phyloP scores from a whole-genome alignment of 2,113 vertebrate genomes.

The Antennarius striatus region DNA sequence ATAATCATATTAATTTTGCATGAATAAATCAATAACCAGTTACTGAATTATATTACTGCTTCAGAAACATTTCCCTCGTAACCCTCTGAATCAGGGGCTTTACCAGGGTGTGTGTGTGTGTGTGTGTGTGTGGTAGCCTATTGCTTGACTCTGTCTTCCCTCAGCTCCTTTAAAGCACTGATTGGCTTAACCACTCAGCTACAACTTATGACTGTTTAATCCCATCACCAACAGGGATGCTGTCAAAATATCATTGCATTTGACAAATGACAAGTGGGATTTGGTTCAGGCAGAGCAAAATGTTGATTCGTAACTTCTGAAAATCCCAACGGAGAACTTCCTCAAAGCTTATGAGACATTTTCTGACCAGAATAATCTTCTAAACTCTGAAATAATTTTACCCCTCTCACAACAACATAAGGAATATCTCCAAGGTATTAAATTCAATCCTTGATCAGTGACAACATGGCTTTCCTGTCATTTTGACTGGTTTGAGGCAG shows the following conservation, averaged over 20 bases:
- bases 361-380: slow-evolving; percentile 54
- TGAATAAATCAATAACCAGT: no score
- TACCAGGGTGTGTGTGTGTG: background rate
- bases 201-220: slow-evolving; percentile 61
- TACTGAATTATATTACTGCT: no score
- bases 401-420: slow-evolving; percentile 32
- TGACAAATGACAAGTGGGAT: slow-evolving; percentile 54
- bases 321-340: slow-evolving; percentile 40
- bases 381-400: slow-evolving; percentile 34
- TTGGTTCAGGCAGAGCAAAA: slow-evolving; percentile 42
- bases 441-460: slow-evolving; percentile 12
- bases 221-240: slow-evolving; percentile 63
- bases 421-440: background rate
- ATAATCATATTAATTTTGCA: no score
- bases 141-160: slow-evolving; percentile 35
- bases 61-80: no score
- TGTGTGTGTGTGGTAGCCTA: slow-evolving; percentile 31
- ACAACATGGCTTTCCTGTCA: slow-evolving; percentile 6
- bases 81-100: background rate
- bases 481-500: slow-evolving; percentile 14
- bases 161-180: slow-evolving; percentile 50
- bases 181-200: slow-evolving; percentile 57
- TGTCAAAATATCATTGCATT: slow-evolving; percentile 56
- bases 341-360: slow-evolving; percentile 40
- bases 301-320: slow-evolving; percentile 61